Conservation (phyloP, 2,113 vertebrate genomes). For the Trematomus loennbergii region DNA sequence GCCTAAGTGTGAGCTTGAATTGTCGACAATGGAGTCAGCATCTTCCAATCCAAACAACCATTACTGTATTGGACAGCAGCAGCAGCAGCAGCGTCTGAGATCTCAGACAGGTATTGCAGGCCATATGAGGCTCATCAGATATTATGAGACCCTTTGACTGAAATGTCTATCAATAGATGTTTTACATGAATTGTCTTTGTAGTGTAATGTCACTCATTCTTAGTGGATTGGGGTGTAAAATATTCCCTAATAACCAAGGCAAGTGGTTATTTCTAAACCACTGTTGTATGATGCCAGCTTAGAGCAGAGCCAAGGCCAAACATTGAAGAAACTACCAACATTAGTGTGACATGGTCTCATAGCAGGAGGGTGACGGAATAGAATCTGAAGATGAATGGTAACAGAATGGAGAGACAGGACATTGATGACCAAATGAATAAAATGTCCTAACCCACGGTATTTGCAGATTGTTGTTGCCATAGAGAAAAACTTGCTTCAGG, state of each 20-base stretch:
- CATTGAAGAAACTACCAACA: conserved; percentile 20
- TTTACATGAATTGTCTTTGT: background rate
- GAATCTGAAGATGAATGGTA: conserved; percentile 24
- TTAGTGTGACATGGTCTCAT: conserved; percentile 37
- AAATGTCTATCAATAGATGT: background rate
- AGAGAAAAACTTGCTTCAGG: conserved; percentile 26
- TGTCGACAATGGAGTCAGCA: background rate
- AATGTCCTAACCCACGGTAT: conserved; percentile 27
- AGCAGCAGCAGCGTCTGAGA: background rate
- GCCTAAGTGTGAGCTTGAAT: background rate
- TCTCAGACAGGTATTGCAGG: background rate
- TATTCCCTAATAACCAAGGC: background rate
- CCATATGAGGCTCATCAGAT: background rate
- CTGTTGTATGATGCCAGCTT: conserved; percentile 1
- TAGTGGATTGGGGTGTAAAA: background rate
- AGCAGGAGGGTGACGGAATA: conserved; percentile 20
- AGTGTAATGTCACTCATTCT: background rate
- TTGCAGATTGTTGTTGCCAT: conserved; percentile 38
- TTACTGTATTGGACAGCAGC: background rate
- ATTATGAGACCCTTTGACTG: background rate
- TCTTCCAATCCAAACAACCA: background rate
- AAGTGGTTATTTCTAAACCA: background rate
- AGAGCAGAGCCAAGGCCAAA: background rate
- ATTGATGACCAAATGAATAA: conserved; percentile 60
- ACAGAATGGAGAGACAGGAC: conserved; percentile 34